Evolutionary conservation across 2,797 vertebrate species (phyloP).

Genomic region (Glyptemys insculpta): DNA sequence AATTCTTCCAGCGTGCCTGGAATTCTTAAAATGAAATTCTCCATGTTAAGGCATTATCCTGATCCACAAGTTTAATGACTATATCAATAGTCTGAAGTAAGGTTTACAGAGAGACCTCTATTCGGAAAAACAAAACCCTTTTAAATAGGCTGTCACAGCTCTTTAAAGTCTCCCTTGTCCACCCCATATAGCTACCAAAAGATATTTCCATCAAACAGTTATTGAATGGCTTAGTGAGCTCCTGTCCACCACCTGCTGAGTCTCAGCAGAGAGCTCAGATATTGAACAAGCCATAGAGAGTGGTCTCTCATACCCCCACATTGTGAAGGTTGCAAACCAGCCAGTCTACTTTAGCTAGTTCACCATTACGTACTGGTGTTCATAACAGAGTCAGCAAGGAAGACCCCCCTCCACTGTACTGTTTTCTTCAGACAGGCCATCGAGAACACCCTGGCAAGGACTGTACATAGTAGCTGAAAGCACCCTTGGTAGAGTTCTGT

Average conservation of each 20-base stretch:
- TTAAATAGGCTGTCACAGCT: not conserved
- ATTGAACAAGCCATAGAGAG: not conserved
- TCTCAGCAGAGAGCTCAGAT: not conserved
- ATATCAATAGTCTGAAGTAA: slow-evolving; percentile 1
- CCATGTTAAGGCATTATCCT: not conserved
- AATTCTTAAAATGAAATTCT: not conserved
- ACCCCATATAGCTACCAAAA: not conserved
- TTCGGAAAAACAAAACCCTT: not conserved
- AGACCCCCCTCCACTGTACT: too few species aligned
- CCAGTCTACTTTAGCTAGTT: not conserved
- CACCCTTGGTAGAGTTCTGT: not conserved
- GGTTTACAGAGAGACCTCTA: not conserved
- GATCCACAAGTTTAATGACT: not conserved
- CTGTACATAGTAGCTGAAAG: not conserved
- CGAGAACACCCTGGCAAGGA: not conserved
- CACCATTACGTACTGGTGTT: not conserved
- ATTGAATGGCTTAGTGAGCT: not conserved
- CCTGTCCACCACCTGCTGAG: fast-evolving
- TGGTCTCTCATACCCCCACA: too few species aligned
- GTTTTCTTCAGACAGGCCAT: too few species aligned
- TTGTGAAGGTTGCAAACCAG: not conserved
- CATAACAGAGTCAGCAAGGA: not conserved
- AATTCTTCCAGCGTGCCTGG: slow-evolving; percentile 36
- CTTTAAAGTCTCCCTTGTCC: not conserved
- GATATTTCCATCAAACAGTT: not conserved